Evolutionary conservation across 2,888 invertebrate species (phyloP).

Genomic region (Acanthosepion lycidas): DNA sequence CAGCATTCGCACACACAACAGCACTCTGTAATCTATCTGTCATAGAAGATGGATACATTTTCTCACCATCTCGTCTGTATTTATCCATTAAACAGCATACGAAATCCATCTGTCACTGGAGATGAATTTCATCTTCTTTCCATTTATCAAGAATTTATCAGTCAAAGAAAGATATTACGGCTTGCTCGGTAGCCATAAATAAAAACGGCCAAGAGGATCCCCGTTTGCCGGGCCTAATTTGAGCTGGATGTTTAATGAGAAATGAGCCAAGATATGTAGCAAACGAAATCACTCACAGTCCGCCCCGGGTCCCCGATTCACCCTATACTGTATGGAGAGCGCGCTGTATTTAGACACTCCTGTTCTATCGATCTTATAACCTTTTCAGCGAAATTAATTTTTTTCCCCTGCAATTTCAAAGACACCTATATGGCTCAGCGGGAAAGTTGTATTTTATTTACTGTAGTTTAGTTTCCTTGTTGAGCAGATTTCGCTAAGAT

Average conservation of each 20-base stretch:
- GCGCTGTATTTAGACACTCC: not conserved
- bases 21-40: slow-evolving; percentile 44
- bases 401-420: not conserved
- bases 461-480: not conserved
- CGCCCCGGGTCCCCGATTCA: not conserved
- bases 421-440: not conserved
- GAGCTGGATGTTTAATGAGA: slow-evolving; percentile 34
- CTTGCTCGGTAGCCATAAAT: slow-evolving; percentile 38
- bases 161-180: slow-evolving; percentile 44
- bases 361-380: slow-evolving; percentile 23
- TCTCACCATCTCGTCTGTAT: slow-evolving; percentile 37
- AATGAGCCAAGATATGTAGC: slow-evolving; percentile 18
- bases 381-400: not conserved
- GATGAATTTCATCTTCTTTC: slow-evolving; percentile 46
- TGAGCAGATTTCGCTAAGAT: not conserved
- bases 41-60: slow-evolving; percentile 40
- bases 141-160: slow-evolving; percentile 38
- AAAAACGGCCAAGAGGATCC: not conserved
- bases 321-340: not conserved
- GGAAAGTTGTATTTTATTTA: slow-evolving; percentile 33
- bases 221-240: slow-evolving; percentile 38
- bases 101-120: slow-evolving; percentile 42
- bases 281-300: slow-evolving; percentile 6
- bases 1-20: slow-evolving; percentile 38
- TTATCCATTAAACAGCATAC: slow-evolving; percentile 45